phyloP scores from a whole-genome alignment of 2,888 invertebrate species.

The Acleris cristana region DNA sequence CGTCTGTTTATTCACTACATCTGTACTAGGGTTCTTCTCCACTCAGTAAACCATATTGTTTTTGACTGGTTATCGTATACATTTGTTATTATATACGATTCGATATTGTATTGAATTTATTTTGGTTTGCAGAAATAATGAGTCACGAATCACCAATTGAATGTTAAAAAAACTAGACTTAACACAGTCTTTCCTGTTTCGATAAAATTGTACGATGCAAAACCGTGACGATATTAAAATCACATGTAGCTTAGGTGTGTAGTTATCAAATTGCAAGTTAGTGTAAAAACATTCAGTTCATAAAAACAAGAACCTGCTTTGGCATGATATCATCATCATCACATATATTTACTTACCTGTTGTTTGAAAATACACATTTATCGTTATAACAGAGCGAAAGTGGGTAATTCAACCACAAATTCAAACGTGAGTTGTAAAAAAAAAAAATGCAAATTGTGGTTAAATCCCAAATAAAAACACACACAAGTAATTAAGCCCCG shows the following conservation, averaged over 20 bases:
- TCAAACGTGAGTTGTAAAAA: neutral
- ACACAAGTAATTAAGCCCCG: too few species aligned
- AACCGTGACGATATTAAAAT: conserved; percentile 17
- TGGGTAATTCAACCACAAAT: conserved; percentile 4
- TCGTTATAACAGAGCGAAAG: neutral
- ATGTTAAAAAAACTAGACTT: neutral
- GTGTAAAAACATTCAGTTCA: neutral
- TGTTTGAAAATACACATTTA: neutral
- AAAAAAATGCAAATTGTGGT: neutral
- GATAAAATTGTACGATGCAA: conserved; percentile 17
- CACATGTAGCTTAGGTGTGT: neutral
- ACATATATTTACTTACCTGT: neutral
- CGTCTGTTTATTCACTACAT: too few species aligned
- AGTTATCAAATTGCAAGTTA: conserved; percentile 13
- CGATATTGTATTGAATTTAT: too few species aligned
- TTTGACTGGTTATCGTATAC: too few species aligned
- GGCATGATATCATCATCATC: conserved; percentile 7
- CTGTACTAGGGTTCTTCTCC: too few species aligned
- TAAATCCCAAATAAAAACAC: too few species aligned
- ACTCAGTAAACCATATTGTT: too few species aligned
- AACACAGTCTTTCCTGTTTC: conserved; percentile 7
- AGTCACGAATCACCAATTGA: neutral
- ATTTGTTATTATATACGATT: too few species aligned
- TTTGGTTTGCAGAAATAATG: neutral
- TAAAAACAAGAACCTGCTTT: conserved; percentile 12